Evolutionary conservation across 2,113 vertebrate species (phyloP).

Genomic region (Neogale vison): DNA sequence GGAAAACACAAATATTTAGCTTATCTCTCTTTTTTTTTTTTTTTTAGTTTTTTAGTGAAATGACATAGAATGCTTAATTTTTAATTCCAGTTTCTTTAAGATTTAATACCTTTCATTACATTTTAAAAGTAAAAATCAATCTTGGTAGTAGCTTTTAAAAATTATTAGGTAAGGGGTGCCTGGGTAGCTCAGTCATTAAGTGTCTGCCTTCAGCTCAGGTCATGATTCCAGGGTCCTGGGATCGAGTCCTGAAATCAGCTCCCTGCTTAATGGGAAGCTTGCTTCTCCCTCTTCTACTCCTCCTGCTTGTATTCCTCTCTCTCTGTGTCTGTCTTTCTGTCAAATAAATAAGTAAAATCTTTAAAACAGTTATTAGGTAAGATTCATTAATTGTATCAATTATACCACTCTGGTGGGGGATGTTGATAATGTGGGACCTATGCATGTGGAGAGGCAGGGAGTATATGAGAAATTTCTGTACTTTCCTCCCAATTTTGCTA

Average conservation of each 20-base stretch:
- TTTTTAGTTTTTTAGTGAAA: background rate
- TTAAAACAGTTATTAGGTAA: background rate
- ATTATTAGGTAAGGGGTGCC: background rate
- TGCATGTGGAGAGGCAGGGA: background rate
- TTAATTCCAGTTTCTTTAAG: background rate
- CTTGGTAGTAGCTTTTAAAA: background rate
- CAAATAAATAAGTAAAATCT: background rate
- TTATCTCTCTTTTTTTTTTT: background rate
- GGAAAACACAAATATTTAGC: background rate
- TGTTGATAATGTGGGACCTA: background rate
- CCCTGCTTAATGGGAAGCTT: no score
- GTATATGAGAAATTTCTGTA: background rate
- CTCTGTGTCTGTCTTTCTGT: no score
- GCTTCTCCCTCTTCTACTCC: no score
- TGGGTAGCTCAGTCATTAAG: no score
- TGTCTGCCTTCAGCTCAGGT: no score
- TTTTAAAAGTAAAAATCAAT: background rate
- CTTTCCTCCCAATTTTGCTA: background rate
- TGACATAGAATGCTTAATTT: background rate
- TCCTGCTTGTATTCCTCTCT: no score
- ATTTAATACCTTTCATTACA: background rate
- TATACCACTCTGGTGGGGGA: background rate
- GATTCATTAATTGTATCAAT: background rate
- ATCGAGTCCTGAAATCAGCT: fast-evolving
- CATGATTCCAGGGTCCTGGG: no score